Evolutionary conservation across 2,797 vertebrate genomes (phyloP).

Genomic region (Poliocrania exsul): DNA sequence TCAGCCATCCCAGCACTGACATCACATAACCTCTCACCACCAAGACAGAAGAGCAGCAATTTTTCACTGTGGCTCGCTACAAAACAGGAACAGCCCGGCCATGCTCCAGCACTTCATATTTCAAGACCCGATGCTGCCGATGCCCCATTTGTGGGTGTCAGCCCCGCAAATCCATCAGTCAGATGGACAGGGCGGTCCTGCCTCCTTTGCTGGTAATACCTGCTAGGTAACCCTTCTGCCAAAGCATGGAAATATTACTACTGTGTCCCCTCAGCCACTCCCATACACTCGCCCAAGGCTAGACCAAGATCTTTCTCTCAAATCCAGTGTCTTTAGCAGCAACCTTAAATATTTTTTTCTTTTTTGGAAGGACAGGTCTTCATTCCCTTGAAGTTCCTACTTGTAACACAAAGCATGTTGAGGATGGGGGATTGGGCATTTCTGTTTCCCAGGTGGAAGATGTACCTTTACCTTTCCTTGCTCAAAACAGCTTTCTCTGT

Average conservation of each 20-base stretch:
- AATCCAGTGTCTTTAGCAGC: neutral
- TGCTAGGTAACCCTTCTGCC: neutral
- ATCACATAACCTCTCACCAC: neutral
- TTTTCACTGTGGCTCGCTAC: neutral
- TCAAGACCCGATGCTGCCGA: neutral
- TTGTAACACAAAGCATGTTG: neutral
- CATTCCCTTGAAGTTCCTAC: neutral
- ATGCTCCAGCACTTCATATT: neutral
- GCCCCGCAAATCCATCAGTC: neutral
- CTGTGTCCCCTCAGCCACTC: neutral
- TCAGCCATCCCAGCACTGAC: neutral
- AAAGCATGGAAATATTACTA: neutral
- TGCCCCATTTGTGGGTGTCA: rapidly evolving
- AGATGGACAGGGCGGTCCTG: neutral
- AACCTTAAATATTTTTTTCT: neutral
- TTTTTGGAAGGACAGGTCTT: neutral
- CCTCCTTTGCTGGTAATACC: neutral
- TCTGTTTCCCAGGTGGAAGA: neutral
- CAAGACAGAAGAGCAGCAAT: neutral
- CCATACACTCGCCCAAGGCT: too few relatives aligned
- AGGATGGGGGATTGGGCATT: neutral
- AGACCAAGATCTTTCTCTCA: neutral
- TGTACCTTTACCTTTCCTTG: neutral
- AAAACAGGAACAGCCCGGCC: neutral
- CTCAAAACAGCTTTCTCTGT: neutral